Percentiles rank a stretch among this genome's conserved stretches.
Evolutionary conservation across 2,113 vertebrate genomes (phyloP).

Genomic region (Onychorhynchus coronatus): DNA sequence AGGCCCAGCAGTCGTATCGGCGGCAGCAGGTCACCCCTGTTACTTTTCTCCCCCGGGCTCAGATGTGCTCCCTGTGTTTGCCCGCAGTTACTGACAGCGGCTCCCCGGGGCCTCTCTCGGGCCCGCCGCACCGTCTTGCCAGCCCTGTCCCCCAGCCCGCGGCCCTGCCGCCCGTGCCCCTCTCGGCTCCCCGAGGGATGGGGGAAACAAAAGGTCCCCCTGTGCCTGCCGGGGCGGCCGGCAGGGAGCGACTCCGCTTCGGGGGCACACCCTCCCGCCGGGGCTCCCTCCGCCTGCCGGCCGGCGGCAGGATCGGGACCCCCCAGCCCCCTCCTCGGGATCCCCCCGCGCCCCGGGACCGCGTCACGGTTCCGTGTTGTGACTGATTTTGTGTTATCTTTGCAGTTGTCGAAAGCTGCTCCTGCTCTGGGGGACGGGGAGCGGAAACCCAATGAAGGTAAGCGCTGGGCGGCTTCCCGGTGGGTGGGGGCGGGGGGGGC

Average conservation of each 20-base stretch:
- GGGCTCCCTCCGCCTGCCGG: background rate
- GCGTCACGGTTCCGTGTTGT: background rate
- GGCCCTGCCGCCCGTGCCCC: background rate
- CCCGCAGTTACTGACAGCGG: background rate
- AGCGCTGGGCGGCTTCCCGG: conserved; percentile 33
- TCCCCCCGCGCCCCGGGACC: background rate
- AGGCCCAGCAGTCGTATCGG: background rate
- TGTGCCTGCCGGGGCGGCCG: background rate
- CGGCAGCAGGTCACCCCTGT: conserved; percentile 51
- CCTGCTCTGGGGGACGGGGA: conserved; percentile 73
- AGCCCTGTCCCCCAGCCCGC: background rate
- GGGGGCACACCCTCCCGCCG: background rate
- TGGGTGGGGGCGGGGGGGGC: background rate
- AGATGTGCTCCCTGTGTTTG: background rate
- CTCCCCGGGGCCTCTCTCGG: background rate
- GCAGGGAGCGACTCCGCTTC: background rate
- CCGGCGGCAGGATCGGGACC: background rate
- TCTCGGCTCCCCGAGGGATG: background rate
- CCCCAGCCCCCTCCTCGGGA: background rate
- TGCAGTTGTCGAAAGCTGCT: conserved; percentile 76
- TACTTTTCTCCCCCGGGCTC: background rate
- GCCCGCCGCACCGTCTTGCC: background rate
- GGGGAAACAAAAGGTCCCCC: conserved; percentile 1
- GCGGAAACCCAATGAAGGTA: conserved; percentile 72
- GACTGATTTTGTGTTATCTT: conserved; percentile 58